These are phyloP conservation scores for Solenodon paradoxus DNA, from an alignment of 2,113 vertebrate genomes.

Conservation along the genomic window DNA sequence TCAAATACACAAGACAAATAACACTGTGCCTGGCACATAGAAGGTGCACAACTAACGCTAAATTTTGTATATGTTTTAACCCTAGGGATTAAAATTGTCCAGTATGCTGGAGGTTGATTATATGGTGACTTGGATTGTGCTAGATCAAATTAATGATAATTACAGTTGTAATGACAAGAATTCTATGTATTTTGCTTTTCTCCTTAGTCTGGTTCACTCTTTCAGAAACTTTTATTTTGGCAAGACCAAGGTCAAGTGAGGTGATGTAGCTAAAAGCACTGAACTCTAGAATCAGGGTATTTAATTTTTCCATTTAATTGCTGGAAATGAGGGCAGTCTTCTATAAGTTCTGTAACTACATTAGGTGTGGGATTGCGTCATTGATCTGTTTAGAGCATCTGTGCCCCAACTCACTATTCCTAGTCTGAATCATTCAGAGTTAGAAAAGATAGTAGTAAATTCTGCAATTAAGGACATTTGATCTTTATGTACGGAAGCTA, in stretches of 20 bases:
- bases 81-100: not conserved
- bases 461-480: not conserved
- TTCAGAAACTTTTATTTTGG: not conserved
- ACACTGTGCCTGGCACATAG: not conserved
- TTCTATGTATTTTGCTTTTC: not conserved
- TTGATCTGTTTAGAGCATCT: not conserved
- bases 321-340: not conserved
- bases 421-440: not conserved
- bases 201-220: not conserved
- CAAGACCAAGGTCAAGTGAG: not conserved
- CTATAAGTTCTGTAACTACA: not conserved
- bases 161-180: not conserved
- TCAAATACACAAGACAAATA: not conserved
- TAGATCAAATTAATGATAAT: not conserved
- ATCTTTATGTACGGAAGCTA: not conserved
- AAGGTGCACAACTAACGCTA: not conserved
- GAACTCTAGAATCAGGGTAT: not conserved
- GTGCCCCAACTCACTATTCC: not conserved
- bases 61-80: not conserved
- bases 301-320: not conserved
- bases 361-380: fast-evolving
- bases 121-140: not conserved
- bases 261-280: not conserved
- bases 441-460: not conserved
- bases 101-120: not conserved